Base-by-base conservation (phyloP, 2,797 vertebrate species). In the Echeneis naucrates region DNA sequence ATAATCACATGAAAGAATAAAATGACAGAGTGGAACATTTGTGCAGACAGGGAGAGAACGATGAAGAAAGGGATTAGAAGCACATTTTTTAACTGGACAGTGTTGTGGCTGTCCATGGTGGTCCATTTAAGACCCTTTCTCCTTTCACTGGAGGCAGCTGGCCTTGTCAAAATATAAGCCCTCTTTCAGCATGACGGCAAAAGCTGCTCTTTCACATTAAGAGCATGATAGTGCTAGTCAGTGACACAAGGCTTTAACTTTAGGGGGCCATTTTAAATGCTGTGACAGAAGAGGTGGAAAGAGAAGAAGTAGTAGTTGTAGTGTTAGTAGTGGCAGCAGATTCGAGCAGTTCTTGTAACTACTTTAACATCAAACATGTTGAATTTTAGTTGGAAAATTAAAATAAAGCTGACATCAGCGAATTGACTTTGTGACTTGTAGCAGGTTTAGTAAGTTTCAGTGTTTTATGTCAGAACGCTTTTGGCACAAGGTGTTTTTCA, bases 151-250 rank as follows among this genome's bases (percentile, higher is more conserved):
- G 42, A 52, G 59, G 66, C 86, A 86, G 85, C 88, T 81, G 83
- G 73, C 75, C 58, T 66, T 85, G 77, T 86, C 85, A 90, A 84
- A 91, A 82, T 91, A 90, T 87, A 84, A 81, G 88, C 72, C 63
- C 50, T 81, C 82, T 91, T 91, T 92, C 83, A 90, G 79, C 68
- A 16, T 52, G 71, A 85, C 50, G 37, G 62, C 86, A 80, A 92
- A 92, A 92, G 87, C 89, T 90, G 89, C 85, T 75, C 84, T 85
- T 90, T 87, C 89, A 87, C 75, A 84, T 86, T 88, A 92, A 92
- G 89, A 88, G 80, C 38, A 37, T 42, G 54, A 80, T 73, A 14
- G 65, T 32, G 32, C 40, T 13, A 38, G 77, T 80, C 54, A 35
- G 57, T 21, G 45, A n/a, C 68, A 54, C 40, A 53, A 72, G 72